Evolutionary conservation across 2,888 invertebrate species (phyloP).

Genomic region (Dysmachus trigonus): DNA sequence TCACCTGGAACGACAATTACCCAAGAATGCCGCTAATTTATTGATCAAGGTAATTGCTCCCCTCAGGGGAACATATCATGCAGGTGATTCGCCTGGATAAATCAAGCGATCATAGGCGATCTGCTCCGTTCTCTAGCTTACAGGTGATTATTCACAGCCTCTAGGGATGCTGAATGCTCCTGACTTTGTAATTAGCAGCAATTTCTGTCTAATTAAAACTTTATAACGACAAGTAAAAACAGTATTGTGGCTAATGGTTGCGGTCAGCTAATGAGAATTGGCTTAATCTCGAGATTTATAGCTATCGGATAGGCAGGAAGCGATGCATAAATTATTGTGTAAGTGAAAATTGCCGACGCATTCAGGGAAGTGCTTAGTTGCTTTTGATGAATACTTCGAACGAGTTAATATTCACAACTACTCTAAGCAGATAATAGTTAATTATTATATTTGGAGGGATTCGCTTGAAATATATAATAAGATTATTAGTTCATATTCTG

Average conservation of each 20-base stretch:
- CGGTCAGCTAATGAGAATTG: background rate
- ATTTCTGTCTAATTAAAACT: slow-evolving; percentile 22
- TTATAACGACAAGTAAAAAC: slow-evolving; percentile 14
- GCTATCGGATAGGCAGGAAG: background rate
- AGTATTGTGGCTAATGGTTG: background rate
- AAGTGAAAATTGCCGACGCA: background rate
- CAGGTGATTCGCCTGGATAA: background rate
- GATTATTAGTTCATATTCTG: background rate
- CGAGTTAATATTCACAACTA: background rate
- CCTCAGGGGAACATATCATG: background rate
- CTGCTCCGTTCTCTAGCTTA: background rate
- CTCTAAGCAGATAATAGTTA: background rate
- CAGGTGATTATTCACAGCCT: background rate
- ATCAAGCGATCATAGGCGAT: background rate
- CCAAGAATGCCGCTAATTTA: background rate
- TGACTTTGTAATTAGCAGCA: background rate
- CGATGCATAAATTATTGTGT: background rate
- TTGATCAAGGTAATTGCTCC: background rate
- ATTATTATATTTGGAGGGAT: background rate
- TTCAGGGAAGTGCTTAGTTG: background rate
- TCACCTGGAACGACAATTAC: slow-evolving; percentile 12
- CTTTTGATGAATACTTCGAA: background rate
- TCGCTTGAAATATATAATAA: too few species aligned
- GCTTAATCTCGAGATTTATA: background rate
- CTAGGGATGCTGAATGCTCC: background rate